These are phyloP conservation scores for Mystacornis crossleyi DNA, from an alignment of 2,113 vertebrate species.

Conservation along the genomic window DNA sequence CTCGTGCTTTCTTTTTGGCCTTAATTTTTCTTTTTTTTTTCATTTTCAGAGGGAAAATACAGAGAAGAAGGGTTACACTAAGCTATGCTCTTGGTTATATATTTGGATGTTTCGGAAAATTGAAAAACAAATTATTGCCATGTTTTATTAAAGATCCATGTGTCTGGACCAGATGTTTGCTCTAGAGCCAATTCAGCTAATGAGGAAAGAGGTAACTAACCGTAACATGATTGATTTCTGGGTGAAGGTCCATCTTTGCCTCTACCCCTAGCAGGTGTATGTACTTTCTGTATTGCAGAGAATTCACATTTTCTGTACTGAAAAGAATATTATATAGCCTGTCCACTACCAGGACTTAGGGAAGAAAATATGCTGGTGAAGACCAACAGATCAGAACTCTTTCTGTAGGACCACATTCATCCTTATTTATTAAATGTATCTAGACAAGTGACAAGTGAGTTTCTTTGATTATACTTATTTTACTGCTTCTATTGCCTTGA, in stretches of 20 bases:
- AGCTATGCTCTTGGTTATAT: neutral
- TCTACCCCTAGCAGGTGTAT: neutral
- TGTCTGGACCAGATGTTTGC: slow-evolving; percentile 46
- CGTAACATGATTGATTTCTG: slow-evolving; percentile 38
- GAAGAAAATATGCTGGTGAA: neutral
- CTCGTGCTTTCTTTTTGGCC: neutral
- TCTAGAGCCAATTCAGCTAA: slow-evolving; percentile 5
- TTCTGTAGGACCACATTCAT: neutral
- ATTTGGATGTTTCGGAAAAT: slow-evolving; percentile 24
- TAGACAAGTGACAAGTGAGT: neutral
- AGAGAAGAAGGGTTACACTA: neutral
- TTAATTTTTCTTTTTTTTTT: neutral
- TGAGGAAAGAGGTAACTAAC: slow-evolving; percentile 38
- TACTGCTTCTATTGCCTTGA: neutral
- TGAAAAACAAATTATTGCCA: slow-evolving; percentile 33
- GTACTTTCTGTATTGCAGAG: neutral
- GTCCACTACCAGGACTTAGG: neutral
- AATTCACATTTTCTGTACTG: neutral
- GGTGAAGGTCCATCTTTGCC: neutral
- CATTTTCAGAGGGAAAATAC: neutral
- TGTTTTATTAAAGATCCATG: slow-evolving; percentile 38
- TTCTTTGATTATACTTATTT: neutral
- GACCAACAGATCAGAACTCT: neutral
- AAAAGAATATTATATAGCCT: neutral
- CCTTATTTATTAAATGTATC: neutral